These are phyloP conservation scores for Orycteropus afer DNA, from an alignment of 2,113 vertebrate species.

Conservation along the genomic window DNA sequence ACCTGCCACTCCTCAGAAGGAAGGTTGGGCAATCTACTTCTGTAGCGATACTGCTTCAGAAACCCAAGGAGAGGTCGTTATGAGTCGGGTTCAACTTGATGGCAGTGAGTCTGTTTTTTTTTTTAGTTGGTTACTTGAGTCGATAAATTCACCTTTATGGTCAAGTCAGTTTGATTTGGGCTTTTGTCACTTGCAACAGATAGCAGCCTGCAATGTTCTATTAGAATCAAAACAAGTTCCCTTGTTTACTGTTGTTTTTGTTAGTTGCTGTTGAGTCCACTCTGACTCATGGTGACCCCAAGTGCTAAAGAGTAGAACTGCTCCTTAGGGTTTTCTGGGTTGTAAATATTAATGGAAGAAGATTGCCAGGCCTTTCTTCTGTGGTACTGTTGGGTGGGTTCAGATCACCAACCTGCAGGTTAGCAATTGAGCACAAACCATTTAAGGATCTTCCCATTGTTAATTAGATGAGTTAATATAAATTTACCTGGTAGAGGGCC, in stretches of 20 bases:
- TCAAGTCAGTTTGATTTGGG: neutral
- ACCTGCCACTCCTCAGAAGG: no score
- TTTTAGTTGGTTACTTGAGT: neutral
- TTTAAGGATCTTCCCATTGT: no score
- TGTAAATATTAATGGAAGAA: neutral
- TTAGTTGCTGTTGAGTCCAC: no score
- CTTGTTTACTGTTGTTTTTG: neutral
- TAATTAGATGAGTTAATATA: neutral
- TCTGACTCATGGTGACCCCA: neutral
- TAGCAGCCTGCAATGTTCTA: neutral
- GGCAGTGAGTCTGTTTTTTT: no score
- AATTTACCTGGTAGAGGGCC: neutral
- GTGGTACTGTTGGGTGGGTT: neutral
- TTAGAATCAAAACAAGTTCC: neutral
- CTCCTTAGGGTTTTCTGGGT: neutral
- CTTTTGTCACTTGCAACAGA: slow-evolving; percentile 21
- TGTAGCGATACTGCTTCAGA: no score
- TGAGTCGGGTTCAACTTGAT: no score
- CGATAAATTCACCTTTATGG: neutral
- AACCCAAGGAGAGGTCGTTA: no score
- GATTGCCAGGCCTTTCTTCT: neutral
- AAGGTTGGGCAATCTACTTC: no score
- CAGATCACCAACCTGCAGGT: neutral
- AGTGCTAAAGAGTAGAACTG: neutral
- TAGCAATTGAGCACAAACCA: neutral